Base-by-base conservation (phyloP, 2,888 invertebrate genomes). In the Drosophila atripex region DNA sequence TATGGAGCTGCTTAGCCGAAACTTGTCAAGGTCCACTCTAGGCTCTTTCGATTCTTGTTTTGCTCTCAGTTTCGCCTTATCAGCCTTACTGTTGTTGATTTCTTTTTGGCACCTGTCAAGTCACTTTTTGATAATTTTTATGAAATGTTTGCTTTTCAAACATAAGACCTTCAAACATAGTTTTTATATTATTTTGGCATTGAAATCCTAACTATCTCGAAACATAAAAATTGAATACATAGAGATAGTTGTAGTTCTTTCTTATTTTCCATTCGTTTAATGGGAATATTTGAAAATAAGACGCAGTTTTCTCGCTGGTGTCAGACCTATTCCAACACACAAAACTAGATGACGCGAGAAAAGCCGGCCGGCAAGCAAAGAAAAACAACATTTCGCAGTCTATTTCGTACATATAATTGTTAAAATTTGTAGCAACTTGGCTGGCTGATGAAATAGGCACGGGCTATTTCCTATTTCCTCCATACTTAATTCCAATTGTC, bases 41-140 rank as follows among this genome's bases (percentile, higher is more conserved):
- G 21, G 16, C 59, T 71, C 45, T 72, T 72, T 69, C 65, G 70
- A 68, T 79, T 75, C 63, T 76, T 76, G 68, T 66, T 77, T 78
- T 71, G 71, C 57, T 78, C 72, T 83, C 75, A 57, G 47, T 18
- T 71, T 61, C 28, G 32, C 8, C 21, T 56, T 51, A 43, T 73
- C 72, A 49, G 21, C 30, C 38, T 11, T 6, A 2, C 45, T 52
- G 32, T 23, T 61, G 28, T 23, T 61, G 28, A 32, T 46, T 46
- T 52, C 28, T 18, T 25, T 32, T 16, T 30, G 58, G 43, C 63
- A 53, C 63, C 51, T 46, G 63, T 18, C 11, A 7, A 16, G 46
- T n/a, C 32, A 45, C 32, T 38, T 16, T 41, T 16, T 35, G 35
- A 47, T 43, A 1, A 41, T 16, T 41, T 16, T 35, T 45, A 47